These are phyloP conservation scores for Chlorodrepanis virens DNA, from an alignment of 2,113 vertebrate species.

Conservation along the genomic window DNA sequence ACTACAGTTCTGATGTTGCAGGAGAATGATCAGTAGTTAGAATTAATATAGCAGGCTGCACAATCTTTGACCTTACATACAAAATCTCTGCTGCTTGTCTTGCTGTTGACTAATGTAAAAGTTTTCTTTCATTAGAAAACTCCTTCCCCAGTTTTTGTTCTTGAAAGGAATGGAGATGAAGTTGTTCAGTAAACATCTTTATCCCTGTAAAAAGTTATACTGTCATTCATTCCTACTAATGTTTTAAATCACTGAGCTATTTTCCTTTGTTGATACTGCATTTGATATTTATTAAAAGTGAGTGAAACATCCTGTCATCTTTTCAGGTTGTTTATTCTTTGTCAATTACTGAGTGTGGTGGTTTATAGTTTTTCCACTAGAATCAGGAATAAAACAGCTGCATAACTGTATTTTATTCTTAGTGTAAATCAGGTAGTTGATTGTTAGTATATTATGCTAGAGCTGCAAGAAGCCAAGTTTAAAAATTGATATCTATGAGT, in stretches of 20 bases:
- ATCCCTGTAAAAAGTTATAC: not conserved
- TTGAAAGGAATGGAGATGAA: not conserved
- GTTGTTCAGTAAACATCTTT: not conserved
- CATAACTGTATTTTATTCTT: not conserved
- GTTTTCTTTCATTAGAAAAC: not conserved
- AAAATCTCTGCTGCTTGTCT: not conserved
- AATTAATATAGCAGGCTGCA: too few species aligned
- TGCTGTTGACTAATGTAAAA: not conserved
- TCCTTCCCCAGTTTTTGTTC: not conserved
- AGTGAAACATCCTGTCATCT: not conserved
- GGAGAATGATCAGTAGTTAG: too few species aligned
- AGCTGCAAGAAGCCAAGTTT: not conserved
- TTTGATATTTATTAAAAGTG: not conserved
- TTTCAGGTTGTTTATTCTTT: not conserved
- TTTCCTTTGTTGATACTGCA: not conserved
- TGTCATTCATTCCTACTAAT: not conserved
- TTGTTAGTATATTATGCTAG: not conserved
- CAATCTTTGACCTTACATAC: not conserved
- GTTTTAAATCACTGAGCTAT: not conserved
- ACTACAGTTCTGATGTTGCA: not conserved
- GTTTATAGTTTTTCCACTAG: not conserved
- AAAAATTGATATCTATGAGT: not conserved
- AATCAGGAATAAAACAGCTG: not conserved
- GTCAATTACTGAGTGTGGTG: not conserved
- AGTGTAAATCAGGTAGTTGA: not conserved